A percentile compares a stretch with the other conserved stretches of the same genome.
These are phyloP conservation scores for Furcifer pardalis DNA, from an alignment of 2,797 vertebrate genomes.

Conservation along the genomic window DNA sequence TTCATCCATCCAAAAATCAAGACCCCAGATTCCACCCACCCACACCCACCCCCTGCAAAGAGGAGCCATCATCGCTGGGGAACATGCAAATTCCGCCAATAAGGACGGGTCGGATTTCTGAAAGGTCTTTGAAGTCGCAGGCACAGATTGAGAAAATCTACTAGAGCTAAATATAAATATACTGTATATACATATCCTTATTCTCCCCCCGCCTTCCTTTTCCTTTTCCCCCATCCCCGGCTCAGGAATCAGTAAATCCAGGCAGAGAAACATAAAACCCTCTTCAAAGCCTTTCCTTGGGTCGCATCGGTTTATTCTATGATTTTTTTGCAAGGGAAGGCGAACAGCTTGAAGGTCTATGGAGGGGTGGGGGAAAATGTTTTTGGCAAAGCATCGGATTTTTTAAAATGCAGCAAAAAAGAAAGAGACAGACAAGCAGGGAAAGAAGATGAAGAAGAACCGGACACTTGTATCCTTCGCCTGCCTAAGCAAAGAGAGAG, in stretches of 20 bases:
- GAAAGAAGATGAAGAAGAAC: not conserved
- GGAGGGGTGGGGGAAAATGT: too few relatives aligned
- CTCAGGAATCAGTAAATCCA: conserved; percentile 12
- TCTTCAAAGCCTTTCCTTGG: not conserved
- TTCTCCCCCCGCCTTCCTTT: not conserved
- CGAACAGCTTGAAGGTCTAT: not conserved
- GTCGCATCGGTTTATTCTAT: not conserved
- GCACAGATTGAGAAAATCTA: not conserved
- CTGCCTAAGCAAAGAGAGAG: not conserved
- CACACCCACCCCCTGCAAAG: too few relatives aligned
- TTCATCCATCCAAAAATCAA: fast-evolving
- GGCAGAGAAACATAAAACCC: not conserved
- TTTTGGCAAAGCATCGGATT: not conserved
- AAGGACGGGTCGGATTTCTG: not conserved
- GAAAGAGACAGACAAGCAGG: not conserved
- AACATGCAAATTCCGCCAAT: not conserved
- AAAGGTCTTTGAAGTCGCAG: not conserved
- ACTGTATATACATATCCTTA: too few relatives aligned
- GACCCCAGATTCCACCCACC: not conserved
- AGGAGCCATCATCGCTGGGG: not conserved
- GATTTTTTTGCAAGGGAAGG: not conserved
- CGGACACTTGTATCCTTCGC: not conserved
- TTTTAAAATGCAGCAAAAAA: conserved; percentile 10
- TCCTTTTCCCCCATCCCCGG: too few relatives aligned
- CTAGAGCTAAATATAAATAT: too few relatives aligned